These are phyloP conservation scores for Coregonus sp. DNA, from an alignment of 2,797 vertebrate species.

Conservation along the genomic window DNA sequence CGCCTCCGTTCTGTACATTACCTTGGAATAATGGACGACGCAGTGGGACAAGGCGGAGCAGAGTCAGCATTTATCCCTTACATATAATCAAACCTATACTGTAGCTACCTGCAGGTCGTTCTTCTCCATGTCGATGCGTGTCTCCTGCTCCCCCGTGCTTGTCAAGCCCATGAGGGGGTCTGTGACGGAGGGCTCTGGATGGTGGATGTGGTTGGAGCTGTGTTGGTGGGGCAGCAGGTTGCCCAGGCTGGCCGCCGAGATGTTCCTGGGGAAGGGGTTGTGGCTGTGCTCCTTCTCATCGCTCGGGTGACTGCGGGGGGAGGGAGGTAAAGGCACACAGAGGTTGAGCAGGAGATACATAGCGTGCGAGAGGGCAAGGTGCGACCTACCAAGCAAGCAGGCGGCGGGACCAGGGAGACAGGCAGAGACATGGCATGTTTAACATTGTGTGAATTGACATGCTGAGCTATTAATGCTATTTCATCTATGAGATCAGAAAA, in stretches of 20 bases:
- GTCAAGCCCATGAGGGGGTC: constrained; percentile 87
- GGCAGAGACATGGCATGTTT: background rate
- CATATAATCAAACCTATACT: background rate
- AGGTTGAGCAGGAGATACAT: constrained; percentile 53
- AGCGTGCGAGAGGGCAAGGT: background rate
- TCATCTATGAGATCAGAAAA: background rate
- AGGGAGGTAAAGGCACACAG: constrained; percentile 53
- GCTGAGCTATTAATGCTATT: background rate
- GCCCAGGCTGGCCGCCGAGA: constrained; percentile 90
- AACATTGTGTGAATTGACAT: background rate
- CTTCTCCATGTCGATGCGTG: constrained; percentile 82
- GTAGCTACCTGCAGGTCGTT: constrained; percentile 72
- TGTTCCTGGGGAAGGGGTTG: constrained; percentile 90
- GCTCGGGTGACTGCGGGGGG: constrained; percentile 86
- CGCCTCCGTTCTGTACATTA: no score
- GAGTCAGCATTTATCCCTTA: no score
- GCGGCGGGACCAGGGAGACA: background rate
- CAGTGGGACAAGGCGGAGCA: no score
- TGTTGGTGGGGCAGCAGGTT: constrained; percentile 87
- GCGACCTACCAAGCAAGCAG: background rate
- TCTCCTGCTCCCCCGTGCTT: constrained; percentile 65
- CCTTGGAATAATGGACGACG: no score
- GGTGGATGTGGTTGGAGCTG: constrained; percentile 75
- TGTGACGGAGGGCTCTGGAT: constrained; percentile 80
- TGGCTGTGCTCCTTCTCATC: constrained; percentile 93